Evolutionary conservation across 2,888 invertebrate species (phyloP).

Genomic region (Tyria jacobaeae): DNA sequence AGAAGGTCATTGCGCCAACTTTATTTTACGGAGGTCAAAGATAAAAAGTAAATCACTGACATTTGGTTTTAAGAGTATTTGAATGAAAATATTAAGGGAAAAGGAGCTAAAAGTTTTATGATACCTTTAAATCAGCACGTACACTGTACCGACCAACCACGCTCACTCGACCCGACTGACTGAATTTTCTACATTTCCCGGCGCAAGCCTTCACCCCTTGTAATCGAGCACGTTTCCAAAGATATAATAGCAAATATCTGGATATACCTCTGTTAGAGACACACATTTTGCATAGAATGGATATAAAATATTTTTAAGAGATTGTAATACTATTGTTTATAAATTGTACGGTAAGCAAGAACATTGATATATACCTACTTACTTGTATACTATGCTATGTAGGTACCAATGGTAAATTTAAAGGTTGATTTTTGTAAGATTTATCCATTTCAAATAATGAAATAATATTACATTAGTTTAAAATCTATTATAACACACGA

Average conservation of each 20-base stretch:
- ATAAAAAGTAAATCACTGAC: slow-evolving; percentile 52
- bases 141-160: slow-evolving; percentile 69
- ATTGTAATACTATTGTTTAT: neutral
- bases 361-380: neutral
- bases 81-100: slow-evolving; percentile 66
- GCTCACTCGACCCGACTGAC: slow-evolving; percentile 82
- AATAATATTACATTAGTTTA: no score
- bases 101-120: slow-evolving; percentile 80
- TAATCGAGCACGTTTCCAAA: slow-evolving; percentile 82
- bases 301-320: neutral
- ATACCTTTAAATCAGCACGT: slow-evolving; percentile 61
- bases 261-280: slow-evolving; percentile 50
- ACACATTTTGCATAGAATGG: neutral
- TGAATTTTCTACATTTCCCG: slow-evolving; percentile 83
- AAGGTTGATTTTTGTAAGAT: no score
- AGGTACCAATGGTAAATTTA: no score
- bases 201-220: slow-evolving; percentile 85
- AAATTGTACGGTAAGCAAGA: neutral
- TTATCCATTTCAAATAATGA: no score
- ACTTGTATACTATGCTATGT: neutral
- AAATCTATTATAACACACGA: no score
- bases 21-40: slow-evolving; percentile 37
- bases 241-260: slow-evolving; percentile 67
- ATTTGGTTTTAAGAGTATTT: slow-evolving; percentile 51
- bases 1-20: slow-evolving; percentile 55